Evolutionary conservation across 2,113 vertebrate species (phyloP).

Genomic region (Hystrix cristata): DNA sequence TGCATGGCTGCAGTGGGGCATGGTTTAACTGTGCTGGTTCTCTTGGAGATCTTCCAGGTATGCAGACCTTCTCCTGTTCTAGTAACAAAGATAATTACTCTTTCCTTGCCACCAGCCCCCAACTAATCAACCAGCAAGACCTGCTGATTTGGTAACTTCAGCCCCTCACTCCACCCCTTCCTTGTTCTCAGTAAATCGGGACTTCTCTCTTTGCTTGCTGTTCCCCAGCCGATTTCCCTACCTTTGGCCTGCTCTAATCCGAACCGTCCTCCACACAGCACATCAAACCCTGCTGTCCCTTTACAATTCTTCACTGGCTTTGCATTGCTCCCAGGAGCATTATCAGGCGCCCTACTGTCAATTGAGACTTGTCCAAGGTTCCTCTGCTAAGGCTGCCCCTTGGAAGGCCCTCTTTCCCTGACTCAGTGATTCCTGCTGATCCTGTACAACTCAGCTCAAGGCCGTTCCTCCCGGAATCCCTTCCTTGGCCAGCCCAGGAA

Average conservation of each 20-base stretch:
- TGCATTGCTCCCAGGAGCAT: neutral
- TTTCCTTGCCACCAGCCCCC: fast-evolving
- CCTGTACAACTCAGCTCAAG: neutral
- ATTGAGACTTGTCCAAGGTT: neutral
- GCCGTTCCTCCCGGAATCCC: neutral
- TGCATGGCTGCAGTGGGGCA: neutral
- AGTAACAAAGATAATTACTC: neutral
- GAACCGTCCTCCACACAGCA: neutral
- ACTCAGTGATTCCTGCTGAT: neutral
- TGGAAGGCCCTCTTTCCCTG: neutral
- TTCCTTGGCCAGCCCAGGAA: neutral
- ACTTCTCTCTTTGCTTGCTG: neutral
- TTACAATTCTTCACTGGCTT: neutral
- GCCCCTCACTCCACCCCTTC: fast-evolving
- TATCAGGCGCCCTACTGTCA: neutral
- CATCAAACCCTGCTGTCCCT: no score
- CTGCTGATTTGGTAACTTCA: neutral
- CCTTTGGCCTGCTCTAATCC: neutral
- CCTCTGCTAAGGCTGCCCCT: neutral
- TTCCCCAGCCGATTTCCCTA: neutral
- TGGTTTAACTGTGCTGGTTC: neutral
- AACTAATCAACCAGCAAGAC: neutral
- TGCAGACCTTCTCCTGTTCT: neutral
- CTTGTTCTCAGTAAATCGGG: neutral
- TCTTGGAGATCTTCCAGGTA: neutral